Conservation (phyloP, 2,888 invertebrate genomes). For the Zhuqinia jingwanae region DNA sequence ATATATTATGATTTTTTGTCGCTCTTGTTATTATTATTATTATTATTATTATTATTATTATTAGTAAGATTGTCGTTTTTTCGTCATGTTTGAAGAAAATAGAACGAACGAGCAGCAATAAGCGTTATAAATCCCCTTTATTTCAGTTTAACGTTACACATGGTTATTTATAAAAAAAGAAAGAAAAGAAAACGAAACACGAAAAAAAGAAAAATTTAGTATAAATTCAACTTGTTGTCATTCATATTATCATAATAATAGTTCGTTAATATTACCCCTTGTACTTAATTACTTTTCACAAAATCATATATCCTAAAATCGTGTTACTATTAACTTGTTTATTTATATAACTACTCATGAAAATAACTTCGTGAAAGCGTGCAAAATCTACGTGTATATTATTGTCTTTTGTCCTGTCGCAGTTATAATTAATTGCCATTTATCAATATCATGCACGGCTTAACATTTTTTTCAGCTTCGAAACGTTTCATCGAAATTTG, state of each 20-base stretch:
- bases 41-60: conserved; percentile 27
- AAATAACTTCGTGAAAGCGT: no score
- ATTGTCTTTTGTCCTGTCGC: no score
- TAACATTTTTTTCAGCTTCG: no score
- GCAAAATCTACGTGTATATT: no score
- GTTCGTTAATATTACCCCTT: conserved; percentile 3
- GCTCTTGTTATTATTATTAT: conserved; percentile 48
- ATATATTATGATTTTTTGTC: conserved; percentile 80
- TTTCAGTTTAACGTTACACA: no score
- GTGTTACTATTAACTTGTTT: not conserved
- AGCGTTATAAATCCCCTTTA: conserved; percentile 73
- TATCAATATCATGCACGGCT: no score
- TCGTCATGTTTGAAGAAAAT: conserved; percentile 43
- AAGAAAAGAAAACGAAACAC: not conserved
- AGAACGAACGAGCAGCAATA: conserved; percentile 65
- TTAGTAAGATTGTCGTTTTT: conserved; percentile 20
- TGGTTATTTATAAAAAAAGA: conserved; percentile 24
- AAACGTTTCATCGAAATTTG: no score
- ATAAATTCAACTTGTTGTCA: conserved; percentile 36
- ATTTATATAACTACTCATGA: no score
- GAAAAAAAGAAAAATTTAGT: not conserved
- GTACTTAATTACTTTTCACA: conserved; percentile 31
- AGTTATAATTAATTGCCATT: no score
- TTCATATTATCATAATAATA: conserved; percentile 6
- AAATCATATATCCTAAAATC: not conserved